Evolutionary conservation across 2,888 invertebrate species (phyloP), one percentile per base, ranked within the genome.

Genomic region (Nomada fabriciana): DNA sequence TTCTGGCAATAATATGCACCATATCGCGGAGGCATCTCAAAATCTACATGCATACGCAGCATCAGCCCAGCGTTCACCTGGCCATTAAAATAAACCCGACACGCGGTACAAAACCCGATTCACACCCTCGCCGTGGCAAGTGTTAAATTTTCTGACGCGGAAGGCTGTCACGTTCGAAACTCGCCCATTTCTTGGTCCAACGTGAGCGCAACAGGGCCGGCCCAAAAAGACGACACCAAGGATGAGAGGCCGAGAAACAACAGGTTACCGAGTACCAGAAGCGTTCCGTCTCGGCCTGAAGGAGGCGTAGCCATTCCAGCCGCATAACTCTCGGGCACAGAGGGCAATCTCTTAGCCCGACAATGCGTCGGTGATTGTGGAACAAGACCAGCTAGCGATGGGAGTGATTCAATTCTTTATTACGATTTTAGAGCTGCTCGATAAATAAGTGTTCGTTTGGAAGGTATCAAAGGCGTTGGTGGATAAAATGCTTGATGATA

Each of bases 311-410:
- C 84, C 82, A 77, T 76, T 50, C 75, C 76, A 59, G 76, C 68
- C 87, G 87, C 86, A 87, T 86, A 86, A 86, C 86, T 87, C 87
- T 87, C 77, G 82, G 76, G 72, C 84, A 72, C 81, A 75, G 81
- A 86, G 88, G 89, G 89, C 88, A 89, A 91, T 92, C 90, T 89
- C 89, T 91, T 88, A 88, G 88, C 81, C 83, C 86, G 87, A 90
- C 91, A 91, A 92, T 91, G 90, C 89, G 75, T 83, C 85, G 88
- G 88, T 90, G 91, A 91, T 91, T 90, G 91, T 91, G 89, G 89
- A 88, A 86, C 86, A 84, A 72, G 83, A 64, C 55, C 59, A 47
- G 23, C 47, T 15, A 47, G 15, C 47, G 47, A 47, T 47, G 47
- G 47, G 47, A 13, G 47, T 47, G 47, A 47, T 15, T 15, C 47